These are phyloP conservation scores for Rhynchotus rufescens DNA, from an alignment of 2,797 vertebrate species.

Conservation along the genomic window DNA sequence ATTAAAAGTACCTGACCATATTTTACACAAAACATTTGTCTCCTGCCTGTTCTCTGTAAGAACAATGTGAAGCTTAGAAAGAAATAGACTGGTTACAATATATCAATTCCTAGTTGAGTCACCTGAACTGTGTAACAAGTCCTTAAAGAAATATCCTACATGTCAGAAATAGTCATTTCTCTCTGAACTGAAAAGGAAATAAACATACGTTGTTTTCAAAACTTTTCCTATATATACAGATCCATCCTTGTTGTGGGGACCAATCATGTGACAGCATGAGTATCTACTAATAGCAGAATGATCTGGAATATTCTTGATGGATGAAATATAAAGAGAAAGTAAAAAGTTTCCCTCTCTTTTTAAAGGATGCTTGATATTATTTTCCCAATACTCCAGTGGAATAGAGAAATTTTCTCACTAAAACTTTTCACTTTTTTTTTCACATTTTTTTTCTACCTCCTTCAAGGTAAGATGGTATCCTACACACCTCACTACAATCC, in stretches of 20 bases:
- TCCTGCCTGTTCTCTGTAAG: neutral
- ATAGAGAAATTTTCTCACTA: neutral
- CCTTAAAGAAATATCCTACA: neutral
- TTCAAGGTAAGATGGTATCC: neutral
- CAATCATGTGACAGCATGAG: neutral
- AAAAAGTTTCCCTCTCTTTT: neutral
- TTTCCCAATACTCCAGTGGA: neutral
- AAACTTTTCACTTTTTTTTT: neutral
- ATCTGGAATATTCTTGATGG: neutral
- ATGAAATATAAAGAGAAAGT: neutral
- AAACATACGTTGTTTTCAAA: no score
- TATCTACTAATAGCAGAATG: neutral
- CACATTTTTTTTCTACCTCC: neutral
- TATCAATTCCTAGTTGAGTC: neutral
- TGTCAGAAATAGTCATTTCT: neutral
- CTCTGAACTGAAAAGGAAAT: neutral
- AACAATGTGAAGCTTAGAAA: constrained; percentile 33
- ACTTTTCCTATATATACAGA: no score
- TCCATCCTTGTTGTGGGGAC: no score
- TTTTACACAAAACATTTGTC: constrained; percentile 45
- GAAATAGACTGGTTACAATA: neutral
- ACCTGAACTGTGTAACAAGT: neutral
- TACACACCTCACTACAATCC: neutral
- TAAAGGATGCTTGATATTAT: neutral
- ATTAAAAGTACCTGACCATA: constrained; percentile 53